Evolutionary conservation across 2,113 vertebrate species (phyloP), one percentile per base, ranked within the genome.

Genomic region (Oreochromis niloticus): DNA sequence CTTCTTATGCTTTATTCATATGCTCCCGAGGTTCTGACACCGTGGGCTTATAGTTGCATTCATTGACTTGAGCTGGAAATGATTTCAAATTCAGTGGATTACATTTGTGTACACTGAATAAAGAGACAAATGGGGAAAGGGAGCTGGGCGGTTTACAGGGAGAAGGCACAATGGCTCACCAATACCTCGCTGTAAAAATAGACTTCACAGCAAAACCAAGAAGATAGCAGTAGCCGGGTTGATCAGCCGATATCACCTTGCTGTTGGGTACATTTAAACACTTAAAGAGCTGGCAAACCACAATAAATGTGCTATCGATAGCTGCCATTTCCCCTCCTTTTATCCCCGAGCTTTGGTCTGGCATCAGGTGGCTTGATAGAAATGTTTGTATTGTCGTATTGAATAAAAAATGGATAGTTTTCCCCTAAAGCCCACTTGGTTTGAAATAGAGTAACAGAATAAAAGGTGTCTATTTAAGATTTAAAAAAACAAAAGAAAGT

Each of bases 61-160:
- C 91, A 89, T 89, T 92, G 91, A 92, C 88, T 93, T 81, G 61
- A 92, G 83, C 79, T 87, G 75, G 88, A 94, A 94, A 93, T 94
- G 48, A 94, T 92, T 96, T 94, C 52, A 90, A 92, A 95, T 95
- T 91, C 90, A 87, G 86, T 80, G 82, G 92, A 94, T 96, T 92
- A 91, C 54, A 82, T 94, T 89, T 85, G 66, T 50, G 85, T 83
- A 91, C 91, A 86, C 84, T 87, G 83, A 89, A 92, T 86, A 89
- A 88, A 82, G 78, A 89, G 57, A 90, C 50, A 89, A 87, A 89
- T 84, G 11, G 6, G 16, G 13, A 79, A 83, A 34, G 46, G 46
- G 80, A 55, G 41, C 59, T 10, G 6, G 80, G 46, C 24, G 32
- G 22, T 13, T 66, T 41, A 41, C 46, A 22, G 83, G 13, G 41